These are phyloP conservation scores for Eumerus sabulonum DNA, from an alignment of 2,888 invertebrate species.

Conservation along the genomic window DNA sequence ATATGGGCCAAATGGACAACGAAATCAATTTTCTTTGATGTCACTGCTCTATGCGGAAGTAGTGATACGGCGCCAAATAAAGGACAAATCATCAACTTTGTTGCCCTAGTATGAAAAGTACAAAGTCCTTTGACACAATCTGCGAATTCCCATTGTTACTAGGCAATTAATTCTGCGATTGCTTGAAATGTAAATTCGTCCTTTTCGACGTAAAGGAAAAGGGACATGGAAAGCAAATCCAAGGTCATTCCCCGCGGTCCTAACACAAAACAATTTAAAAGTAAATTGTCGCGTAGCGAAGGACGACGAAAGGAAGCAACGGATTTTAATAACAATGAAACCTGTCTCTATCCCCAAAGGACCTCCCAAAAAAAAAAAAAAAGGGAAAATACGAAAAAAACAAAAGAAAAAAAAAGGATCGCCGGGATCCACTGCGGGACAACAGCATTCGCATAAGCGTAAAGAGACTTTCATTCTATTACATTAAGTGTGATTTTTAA, in stretches of 20 bases:
- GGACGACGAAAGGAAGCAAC: conserved; percentile 39
- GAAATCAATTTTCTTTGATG: conserved; percentile 44
- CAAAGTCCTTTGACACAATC: conserved; percentile 18
- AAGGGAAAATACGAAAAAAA: neutral
- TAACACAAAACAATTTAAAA: conserved; percentile 63
- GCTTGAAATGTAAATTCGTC: conserved; percentile 41
- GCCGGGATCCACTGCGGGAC: conserved; percentile 30
- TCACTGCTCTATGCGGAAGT: conserved; percentile 17
- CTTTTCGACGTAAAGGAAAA: conserved; percentile 1
- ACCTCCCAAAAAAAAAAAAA: conserved; percentile 2
- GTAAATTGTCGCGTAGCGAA: conserved; percentile 42
- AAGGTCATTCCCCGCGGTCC: conserved; percentile 48
- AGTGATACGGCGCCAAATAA: conserved; percentile 9
- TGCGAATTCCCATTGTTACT: conserved; percentile 33
- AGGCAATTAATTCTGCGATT: conserved; percentile 59
- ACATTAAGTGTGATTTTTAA: conserved; percentile 68
- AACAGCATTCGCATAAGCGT: conserved; percentile 42
- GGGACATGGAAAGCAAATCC: conserved; percentile 2
- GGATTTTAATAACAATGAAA: conserved; percentile 62
- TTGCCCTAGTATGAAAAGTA: conserved; percentile 32
- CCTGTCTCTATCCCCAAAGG: conserved; percentile 10
- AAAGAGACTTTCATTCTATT: conserved; percentile 58
- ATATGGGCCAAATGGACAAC: conserved; percentile 45
- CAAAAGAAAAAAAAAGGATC: too few species aligned
- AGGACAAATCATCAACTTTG: conserved; percentile 26